Percentiles rank a stretch among this genome's conserved stretches.
Conservation (phyloP, 1,140 invertebrate genomes). For the Psilanteris sp. region DNA sequence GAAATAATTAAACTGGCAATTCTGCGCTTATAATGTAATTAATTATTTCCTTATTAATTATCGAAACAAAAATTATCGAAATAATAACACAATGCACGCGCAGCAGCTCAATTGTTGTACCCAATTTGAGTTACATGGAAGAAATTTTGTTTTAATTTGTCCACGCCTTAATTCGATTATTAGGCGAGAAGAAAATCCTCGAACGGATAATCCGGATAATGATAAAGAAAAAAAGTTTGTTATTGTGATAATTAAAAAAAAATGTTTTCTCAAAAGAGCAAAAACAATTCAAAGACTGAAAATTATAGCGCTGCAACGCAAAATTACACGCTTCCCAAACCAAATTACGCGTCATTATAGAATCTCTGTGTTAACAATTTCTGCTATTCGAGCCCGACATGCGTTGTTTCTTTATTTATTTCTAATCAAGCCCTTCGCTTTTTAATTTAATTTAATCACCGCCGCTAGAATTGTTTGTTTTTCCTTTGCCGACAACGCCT, state of each 20-base stretch:
- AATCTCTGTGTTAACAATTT: conserved; percentile 21
- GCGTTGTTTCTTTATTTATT: conserved; percentile 19
- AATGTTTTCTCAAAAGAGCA: conserved; percentile 22
- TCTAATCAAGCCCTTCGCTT: conserved; percentile 16
- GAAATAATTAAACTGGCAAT: conserved; percentile 4
- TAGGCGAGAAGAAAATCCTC: not conserved
- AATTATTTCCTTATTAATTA: conserved; percentile 9
- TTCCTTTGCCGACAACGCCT: not conserved
- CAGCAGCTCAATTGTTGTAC: no score
- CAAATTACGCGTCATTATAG: conserved; percentile 33
- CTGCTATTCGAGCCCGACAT: conserved; percentile 12
- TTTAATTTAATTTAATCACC: conserved; percentile 22
- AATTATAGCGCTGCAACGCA: conserved; percentile 29
- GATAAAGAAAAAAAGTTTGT: not conserved
- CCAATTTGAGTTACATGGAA: no score
- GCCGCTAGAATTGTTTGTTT: conserved; percentile 12
- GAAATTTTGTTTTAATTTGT: no score
- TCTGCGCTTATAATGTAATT: not conserved
- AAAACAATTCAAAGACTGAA: conserved; percentile 39
- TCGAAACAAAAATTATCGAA: conserved; percentile 1
- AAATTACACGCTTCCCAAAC: conserved; percentile 40
- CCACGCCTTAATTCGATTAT: not conserved
- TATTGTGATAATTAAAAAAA: not conserved
- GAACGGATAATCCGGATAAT: not conserved
- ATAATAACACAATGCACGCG: no score